These are phyloP conservation scores for Paradoxurus hermaphroditus DNA, from an alignment of 2,113 vertebrate genomes.

Conservation along the genomic window DNA sequence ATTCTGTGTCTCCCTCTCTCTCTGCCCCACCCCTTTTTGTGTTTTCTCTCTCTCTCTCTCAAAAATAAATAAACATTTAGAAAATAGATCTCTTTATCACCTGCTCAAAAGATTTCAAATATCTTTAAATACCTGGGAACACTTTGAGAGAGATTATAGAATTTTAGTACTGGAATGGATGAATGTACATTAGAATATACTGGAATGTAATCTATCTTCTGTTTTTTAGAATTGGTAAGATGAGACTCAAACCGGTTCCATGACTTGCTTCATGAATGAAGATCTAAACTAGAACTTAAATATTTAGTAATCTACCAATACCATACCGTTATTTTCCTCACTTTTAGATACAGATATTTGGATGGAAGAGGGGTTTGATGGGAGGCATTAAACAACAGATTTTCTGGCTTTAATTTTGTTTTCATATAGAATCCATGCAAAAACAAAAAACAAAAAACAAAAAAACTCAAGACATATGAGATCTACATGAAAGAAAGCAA, in stretches of 20 bases:
- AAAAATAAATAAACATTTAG: too few relatives aligned
- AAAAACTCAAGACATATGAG: neutral
- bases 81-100: neutral
- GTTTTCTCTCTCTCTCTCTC: too few relatives aligned
- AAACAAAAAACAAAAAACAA: neutral
- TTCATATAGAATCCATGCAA: neutral
- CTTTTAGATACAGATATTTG: neutral
- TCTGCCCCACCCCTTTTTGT: too few relatives aligned
- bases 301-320: neutral
- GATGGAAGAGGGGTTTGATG: neutral
- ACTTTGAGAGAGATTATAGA: neutral
- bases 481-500: neutral
- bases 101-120: neutral
- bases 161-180: neutral
- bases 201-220: neutral
- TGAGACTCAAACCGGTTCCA: neutral
- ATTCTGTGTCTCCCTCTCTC: too few relatives aligned
- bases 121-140: neutral
- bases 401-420: conserved; percentile 15
- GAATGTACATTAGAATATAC: too few relatives aligned
- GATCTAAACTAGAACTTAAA: neutral
- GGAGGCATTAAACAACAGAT: neutral
- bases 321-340: neutral
- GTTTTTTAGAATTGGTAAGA: neutral
- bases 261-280: neutral